A percentile compares a stretch with the other conserved stretches of the same genome.
Conservation (phyloP, 2,888 invertebrate genomes). For the Meliscaeva auricollis region DNA sequence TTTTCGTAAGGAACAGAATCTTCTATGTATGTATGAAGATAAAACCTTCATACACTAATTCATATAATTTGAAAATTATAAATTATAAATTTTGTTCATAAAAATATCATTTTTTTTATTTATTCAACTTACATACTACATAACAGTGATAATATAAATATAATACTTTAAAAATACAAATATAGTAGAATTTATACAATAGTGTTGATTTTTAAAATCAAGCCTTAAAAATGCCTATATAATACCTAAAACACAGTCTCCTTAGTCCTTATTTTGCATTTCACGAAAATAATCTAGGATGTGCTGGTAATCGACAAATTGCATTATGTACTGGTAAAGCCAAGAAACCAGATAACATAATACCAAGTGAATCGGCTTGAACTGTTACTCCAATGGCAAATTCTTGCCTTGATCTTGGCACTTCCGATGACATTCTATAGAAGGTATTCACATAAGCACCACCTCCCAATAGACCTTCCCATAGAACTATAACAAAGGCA, state of each 20-base stretch:
- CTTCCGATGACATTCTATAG: slow-evolving; percentile 89
- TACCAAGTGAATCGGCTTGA: slow-evolving; percentile 91
- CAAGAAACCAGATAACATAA: slow-evolving; percentile 89
- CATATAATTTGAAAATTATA: too few relatives aligned
- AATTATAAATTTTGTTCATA: too few relatives aligned
- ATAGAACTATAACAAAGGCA: slow-evolving; percentile 87
- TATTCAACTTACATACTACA: slow-evolving; percentile 15
- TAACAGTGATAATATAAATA: slow-evolving; percentile 35
- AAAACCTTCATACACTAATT: too few relatives aligned
- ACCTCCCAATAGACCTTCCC: slow-evolving; percentile 91
- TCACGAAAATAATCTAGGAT: slow-evolving; percentile 17
- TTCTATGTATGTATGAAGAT: too few relatives aligned
- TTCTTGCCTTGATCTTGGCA: slow-evolving; percentile 85
- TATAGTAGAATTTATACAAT: neutral
- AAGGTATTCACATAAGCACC: slow-evolving; percentile 94
- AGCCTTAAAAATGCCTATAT: slow-evolving; percentile 24
- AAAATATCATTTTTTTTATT: slow-evolving; percentile 4
- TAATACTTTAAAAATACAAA: neutral
- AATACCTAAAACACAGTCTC: neutral
- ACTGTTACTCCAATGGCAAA: slow-evolving; percentile 91
- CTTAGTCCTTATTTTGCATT: neutral
- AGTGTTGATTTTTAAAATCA: neutral
- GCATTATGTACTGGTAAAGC: slow-evolving; percentile 91
- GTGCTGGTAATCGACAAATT: slow-evolving; percentile 87
- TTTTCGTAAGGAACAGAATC: too few relatives aligned